Conservation (phyloP, 2,888 invertebrate genomes). For the Drosophila phalerata region DNA sequence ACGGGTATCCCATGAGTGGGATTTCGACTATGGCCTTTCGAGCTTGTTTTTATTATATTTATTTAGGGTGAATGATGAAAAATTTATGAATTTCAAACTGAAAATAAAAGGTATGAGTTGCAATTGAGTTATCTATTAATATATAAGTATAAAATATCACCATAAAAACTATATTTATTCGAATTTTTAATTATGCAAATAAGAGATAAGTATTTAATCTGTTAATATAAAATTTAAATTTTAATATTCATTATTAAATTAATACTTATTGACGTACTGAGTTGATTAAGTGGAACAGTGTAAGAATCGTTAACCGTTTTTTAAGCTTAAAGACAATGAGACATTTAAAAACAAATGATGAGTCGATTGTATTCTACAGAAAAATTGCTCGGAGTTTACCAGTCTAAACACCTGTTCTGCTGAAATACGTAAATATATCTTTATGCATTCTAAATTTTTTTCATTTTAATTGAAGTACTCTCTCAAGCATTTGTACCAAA, state of each 20-base stretch:
- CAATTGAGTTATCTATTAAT: neutral
- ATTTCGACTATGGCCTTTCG: too few relatives aligned
- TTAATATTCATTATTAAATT: neutral
- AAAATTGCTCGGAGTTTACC: neutral
- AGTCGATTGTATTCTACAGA: neutral
- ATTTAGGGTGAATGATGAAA: neutral
- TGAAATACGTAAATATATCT: neutral
- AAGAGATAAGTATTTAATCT: neutral
- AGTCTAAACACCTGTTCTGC: neutral
- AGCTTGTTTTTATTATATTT: neutral
- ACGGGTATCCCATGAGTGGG: too few relatives aligned
- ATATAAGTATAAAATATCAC: neutral
- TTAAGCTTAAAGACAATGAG: neutral
- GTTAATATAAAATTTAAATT: neutral
- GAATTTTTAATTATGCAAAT: neutral
- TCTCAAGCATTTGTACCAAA: neutral
- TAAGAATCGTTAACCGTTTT: neutral
- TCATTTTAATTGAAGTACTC: neutral
- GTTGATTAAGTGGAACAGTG: neutral
- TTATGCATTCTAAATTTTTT: neutral
- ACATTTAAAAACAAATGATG: neutral
- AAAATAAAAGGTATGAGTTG: neutral
- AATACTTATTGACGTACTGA: neutral
- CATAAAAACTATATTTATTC: neutral
- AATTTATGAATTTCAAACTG: neutral